Conservation (phyloP, 2,113 vertebrate species). For the Leucopsar rothschildi region DNA sequence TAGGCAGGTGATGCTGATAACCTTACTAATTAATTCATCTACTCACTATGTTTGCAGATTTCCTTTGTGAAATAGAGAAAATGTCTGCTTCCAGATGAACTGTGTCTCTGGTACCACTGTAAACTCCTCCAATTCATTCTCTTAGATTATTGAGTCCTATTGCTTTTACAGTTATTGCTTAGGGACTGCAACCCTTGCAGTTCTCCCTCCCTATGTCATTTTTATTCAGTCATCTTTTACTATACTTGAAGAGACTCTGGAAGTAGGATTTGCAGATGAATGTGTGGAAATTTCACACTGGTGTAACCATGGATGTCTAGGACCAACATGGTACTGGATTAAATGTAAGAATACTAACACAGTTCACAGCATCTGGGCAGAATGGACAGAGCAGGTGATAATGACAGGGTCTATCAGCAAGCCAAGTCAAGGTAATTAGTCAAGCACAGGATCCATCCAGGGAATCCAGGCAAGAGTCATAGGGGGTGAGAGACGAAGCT, state of each 20-base stretch:
- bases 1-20: not conserved
- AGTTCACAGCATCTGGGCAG: not conserved
- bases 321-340: not conserved
- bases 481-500: not conserved
- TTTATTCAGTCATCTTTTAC: not conserved
- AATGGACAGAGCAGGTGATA: not conserved
- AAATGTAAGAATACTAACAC: not conserved
- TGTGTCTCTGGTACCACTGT: not conserved
- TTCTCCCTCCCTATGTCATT: not conserved
- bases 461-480: not conserved
- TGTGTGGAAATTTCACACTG: not conserved
- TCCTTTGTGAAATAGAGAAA: not conserved
- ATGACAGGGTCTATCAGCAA: not conserved
- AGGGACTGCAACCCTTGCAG: not conserved
- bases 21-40: not conserved
- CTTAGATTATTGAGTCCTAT: not conserved
- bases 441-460: not conserved
- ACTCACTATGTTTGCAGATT: not conserved
- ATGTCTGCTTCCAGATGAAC: not conserved
- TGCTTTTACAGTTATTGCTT: not conserved
- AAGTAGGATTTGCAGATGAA: not conserved
- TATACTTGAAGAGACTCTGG: not conserved
- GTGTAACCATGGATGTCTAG: not conserved
- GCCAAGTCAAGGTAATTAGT: not conserved
- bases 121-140: not conserved